Percentiles rank a stretch among this genome's conserved stretches.
These are phyloP conservation scores for Eristalis arbustorum DNA, from an alignment of 2,888 invertebrate genomes.

Conservation along the genomic window DNA sequence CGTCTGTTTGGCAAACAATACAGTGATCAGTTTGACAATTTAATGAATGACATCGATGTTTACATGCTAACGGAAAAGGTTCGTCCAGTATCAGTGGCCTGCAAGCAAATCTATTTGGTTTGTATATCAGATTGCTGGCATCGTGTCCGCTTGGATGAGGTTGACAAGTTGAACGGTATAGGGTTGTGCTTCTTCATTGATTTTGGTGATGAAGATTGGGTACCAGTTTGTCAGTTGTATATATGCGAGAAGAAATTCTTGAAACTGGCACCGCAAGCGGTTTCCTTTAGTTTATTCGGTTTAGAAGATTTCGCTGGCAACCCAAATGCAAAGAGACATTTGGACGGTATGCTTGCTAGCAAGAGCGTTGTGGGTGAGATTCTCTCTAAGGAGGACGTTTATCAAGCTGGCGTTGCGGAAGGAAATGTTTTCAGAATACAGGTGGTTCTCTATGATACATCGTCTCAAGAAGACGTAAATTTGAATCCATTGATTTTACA, in stretches of 20 bases:
- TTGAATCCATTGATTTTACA: conserved; percentile 84
- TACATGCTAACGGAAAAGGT: conserved; percentile 76
- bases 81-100: conserved; percentile 72
- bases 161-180: conserved; percentile 80
- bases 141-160: conserved; percentile 82
- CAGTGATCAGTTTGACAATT: conserved; percentile 82
- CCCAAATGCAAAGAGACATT: conserved; percentile 76
- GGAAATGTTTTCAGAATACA: conserved; percentile 79
- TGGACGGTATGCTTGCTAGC: conserved; percentile 81
- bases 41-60: conserved; percentile 81
- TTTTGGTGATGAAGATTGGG: conserved; percentile 85
- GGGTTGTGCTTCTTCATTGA: conserved; percentile 87
- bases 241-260: conserved; percentile 85
- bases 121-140: conserved; percentile 82
- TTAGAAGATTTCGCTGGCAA: conserved; percentile 84
- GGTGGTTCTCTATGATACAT: conserved; percentile 85
- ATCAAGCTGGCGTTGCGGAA: conserved; percentile 68
- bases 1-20: conserved; percentile 85
- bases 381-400: conserved; percentile 77
- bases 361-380: conserved; percentile 83
- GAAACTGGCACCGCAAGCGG: conserved; percentile 86
- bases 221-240: conserved; percentile 82
- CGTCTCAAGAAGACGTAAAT: conserved; percentile 84
- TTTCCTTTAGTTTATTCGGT: conserved; percentile 86
- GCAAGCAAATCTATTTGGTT: conserved; percentile 78